A percentile compares a stretch with the other conserved stretches of the same genome.
phyloP scores from a whole-genome alignment of 2,113 vertebrate species.

The Spermophilus dauricus region DNA sequence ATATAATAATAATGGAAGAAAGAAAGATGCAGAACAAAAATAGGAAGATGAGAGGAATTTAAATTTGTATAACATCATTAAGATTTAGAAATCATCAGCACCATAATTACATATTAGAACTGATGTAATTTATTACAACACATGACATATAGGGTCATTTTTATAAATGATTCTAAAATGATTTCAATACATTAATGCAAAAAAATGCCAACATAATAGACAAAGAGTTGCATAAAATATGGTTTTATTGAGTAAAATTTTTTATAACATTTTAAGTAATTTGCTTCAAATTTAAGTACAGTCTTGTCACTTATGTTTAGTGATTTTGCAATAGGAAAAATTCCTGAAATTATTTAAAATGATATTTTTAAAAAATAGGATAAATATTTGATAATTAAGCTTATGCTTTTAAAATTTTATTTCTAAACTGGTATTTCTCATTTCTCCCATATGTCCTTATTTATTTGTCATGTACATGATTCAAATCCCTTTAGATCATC shows the following conservation, averaged over 20 bases:
- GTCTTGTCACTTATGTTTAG: conserved; percentile 47
- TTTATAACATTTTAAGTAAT: conserved; percentile 51
- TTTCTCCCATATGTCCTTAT: background rate
- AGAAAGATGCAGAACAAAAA: conserved; percentile 53
- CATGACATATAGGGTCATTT: background rate
- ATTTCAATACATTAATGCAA: background rate
- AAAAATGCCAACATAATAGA: conserved; percentile 46
- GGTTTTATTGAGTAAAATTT: conserved; percentile 54
- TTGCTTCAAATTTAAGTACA: conserved; percentile 69
- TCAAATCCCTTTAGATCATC: background rate
- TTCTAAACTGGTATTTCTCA: background rate
- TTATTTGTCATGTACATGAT: background rate
- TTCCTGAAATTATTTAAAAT: conserved; percentile 26
- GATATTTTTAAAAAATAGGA: background rate
- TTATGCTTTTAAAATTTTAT: background rate
- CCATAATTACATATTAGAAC: conserved; percentile 75
- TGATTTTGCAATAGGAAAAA: background rate
- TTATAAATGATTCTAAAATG: conserved; percentile 17
- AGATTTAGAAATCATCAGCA: background rate
- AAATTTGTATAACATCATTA: background rate
- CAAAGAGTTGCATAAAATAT: conserved; percentile 70
- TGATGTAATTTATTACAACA: conserved; percentile 76
- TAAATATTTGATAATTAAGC: background rate
- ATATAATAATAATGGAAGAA: background rate
- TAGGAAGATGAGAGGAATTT: conserved; percentile 62